A percentile compares a stretch with the other conserved stretches of the same genome.
phyloP scores from a whole-genome alignment of 2,113 vertebrate species.

The Lepisosteus osseus region DNA sequence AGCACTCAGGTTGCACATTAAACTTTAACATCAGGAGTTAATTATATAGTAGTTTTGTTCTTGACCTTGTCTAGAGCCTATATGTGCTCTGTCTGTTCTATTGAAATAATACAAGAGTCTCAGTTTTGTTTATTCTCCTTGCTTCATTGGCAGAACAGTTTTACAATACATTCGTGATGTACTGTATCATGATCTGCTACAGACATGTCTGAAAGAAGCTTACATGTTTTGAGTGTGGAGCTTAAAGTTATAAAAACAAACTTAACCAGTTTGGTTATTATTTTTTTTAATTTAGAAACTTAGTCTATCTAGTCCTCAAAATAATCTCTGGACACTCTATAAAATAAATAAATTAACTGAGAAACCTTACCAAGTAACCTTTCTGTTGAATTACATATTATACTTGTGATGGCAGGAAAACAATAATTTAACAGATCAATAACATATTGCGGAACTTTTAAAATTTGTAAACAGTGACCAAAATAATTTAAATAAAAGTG shows the following conservation, averaged over 20 bases:
- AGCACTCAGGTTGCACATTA: constrained; percentile 49
- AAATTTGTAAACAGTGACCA: too few relatives aligned
- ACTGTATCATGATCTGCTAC: constrained; percentile 4
- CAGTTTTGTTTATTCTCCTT: background rate
- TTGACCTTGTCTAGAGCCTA: constrained; percentile 26
- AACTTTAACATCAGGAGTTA: constrained; percentile 61
- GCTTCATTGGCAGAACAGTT: background rate
- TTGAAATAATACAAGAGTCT: background rate
- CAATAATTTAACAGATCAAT: too few relatives aligned
- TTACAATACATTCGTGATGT: background rate
- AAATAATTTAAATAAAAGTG: too few relatives aligned
- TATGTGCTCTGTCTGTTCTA: constrained; percentile 29
- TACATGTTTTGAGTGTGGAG: background rate
- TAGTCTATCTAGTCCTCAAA: too few relatives aligned
- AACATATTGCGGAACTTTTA: too few relatives aligned
- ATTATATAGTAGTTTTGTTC: constrained; percentile 53
- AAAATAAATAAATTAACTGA: too few relatives aligned
- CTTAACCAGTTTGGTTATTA: too few relatives aligned
- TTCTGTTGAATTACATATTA: too few relatives aligned
- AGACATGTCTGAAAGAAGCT: background rate
- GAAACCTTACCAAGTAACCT: too few relatives aligned
- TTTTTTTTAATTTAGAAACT: background rate
- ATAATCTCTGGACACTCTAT: background rate
- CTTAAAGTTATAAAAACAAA: background rate
- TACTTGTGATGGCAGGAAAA: too few relatives aligned